Conservation (phyloP, 2,888 invertebrate genomes). For the Neoitamus cyanurus region DNA sequence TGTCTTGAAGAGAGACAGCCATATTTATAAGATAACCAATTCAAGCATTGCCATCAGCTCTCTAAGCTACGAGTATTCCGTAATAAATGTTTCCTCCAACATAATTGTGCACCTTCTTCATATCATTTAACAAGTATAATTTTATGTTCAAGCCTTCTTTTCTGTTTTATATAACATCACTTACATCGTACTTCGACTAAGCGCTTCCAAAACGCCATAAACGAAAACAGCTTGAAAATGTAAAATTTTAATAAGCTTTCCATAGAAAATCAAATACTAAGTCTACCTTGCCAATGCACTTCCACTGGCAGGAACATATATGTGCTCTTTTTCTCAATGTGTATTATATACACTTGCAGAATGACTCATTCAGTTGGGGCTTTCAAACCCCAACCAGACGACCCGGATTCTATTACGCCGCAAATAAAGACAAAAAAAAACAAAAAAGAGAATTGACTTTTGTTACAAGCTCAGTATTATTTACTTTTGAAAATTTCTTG, state of each 20-base stretch:
- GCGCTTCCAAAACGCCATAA: neutral
- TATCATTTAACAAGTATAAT: neutral
- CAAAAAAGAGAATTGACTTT: neutral
- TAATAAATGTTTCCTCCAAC: neutral
- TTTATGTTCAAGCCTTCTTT: neutral
- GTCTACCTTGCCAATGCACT: neutral
- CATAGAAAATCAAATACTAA: neutral
- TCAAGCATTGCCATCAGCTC: neutral
- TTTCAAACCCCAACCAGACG: conserved; percentile 10
- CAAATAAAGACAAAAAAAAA: neutral
- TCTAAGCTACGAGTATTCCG: neutral
- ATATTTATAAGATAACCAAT: neutral
- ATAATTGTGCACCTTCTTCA: neutral
- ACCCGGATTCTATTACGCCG: conserved; percentile 15
- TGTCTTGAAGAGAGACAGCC: neutral
- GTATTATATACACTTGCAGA: neutral
- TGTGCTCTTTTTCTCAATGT: neutral
- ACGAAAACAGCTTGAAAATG: neutral
- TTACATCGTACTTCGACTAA: neutral
- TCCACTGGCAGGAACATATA: neutral
- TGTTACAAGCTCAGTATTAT: neutral
- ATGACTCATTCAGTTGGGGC: conserved; percentile 22
- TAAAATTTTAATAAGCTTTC: neutral
- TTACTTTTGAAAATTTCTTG: neutral
- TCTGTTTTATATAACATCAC: neutral